These are phyloP conservation scores for Atherix ibis DNA, from an alignment of 2,888 invertebrate genomes.

Conservation along the genomic window DNA sequence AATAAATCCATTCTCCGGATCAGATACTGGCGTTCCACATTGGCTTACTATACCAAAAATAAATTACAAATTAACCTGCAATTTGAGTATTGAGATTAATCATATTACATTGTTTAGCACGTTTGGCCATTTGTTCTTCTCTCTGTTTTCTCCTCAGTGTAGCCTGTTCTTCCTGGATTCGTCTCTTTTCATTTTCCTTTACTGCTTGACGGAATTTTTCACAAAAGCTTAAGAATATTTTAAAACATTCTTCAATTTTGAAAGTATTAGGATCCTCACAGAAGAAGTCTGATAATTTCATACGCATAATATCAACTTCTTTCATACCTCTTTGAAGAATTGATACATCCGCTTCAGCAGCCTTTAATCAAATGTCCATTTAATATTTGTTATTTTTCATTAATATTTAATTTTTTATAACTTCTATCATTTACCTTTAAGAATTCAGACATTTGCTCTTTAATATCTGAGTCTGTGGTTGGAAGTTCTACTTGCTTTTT, in stretches of 20 bases:
- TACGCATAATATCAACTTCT: slow-evolving; percentile 64
- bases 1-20: slow-evolving; percentile 52
- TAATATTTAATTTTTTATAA: background rate
- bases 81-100: background rate
- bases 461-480: slow-evolving; percentile 63
- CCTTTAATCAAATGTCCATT: too few species aligned
- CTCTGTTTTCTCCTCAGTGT: slow-evolving; percentile 57
- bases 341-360: slow-evolving; percentile 60
- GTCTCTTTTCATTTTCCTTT: slow-evolving; percentile 68
- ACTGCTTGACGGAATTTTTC: slow-evolving; percentile 71
- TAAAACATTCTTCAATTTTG: slow-evolving; percentile 87
- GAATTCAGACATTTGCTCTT: slow-evolving; percentile 76
- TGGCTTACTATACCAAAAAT: slow-evolving; percentile 46
- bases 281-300: slow-evolving; percentile 77
- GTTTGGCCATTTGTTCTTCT: slow-evolving; percentile 52
- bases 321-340: slow-evolving; percentile 65
- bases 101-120: slow-evolving; percentile 42
- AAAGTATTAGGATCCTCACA: slow-evolving; percentile 83
- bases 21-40: slow-evolving; percentile 55
- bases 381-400: slow-evolving; percentile 1
- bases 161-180: slow-evolving; percentile 74
- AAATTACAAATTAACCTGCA: too few species aligned
- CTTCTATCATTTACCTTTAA: slow-evolving; percentile 50
- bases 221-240: slow-evolving; percentile 77
- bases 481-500: slow-evolving; percentile 63